Conservation (phyloP, 2,888 invertebrate species). For the Troglohyphantes excavatus region DNA sequence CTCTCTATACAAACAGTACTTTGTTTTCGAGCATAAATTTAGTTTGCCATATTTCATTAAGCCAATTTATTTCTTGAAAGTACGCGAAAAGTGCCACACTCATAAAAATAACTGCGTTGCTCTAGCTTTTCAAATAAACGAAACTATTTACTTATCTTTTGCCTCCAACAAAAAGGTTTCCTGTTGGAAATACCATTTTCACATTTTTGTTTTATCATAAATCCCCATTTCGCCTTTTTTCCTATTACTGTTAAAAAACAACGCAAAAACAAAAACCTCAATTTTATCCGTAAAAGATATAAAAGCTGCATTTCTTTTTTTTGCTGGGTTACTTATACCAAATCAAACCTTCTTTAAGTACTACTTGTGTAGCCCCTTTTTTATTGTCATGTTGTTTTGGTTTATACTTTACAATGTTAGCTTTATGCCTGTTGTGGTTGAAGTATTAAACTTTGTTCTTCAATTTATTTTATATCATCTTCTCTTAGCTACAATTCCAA, state of each 20-base stretch:
- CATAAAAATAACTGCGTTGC: neutral
- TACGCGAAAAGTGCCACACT: neutral
- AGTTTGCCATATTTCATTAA: neutral
- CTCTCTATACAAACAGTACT: neutral
- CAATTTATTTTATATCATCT: too few relatives aligned
- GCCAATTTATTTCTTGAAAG: neutral
- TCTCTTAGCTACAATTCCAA: too few relatives aligned
- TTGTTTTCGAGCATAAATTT: neutral
- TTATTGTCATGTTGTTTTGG: neutral
- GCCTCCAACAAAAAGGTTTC: neutral
- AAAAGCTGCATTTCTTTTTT: neutral
- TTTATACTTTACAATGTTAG: too few relatives aligned
- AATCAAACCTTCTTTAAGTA: too few relatives aligned
- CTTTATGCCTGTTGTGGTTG: too few relatives aligned
- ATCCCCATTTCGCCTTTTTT: neutral
- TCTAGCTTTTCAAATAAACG: neutral
- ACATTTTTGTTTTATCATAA: neutral
- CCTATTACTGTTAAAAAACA: neutral
- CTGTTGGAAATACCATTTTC: neutral
- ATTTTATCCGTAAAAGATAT: neutral
- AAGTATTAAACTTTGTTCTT: too few relatives aligned
- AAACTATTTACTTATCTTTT: neutral
- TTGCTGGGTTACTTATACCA: neutral
- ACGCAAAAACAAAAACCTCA: neutral
- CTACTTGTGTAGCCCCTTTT: neutral